A percentile compares a stretch with the other conserved stretches of the same genome.
Evolutionary conservation across 2,888 invertebrate genomes (phyloP).

Genomic region (Phania funesta): DNA sequence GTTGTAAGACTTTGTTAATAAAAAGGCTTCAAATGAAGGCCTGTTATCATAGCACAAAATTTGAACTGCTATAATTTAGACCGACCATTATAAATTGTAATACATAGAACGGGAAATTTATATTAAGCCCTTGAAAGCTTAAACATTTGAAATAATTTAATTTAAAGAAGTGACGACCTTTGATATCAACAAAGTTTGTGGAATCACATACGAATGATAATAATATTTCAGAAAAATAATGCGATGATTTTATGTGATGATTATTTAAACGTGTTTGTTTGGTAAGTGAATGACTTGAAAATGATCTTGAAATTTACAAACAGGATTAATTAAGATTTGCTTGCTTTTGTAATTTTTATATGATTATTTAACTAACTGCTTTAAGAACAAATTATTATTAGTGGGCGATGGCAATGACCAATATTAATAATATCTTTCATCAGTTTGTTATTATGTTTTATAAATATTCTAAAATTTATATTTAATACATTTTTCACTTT

Average conservation of each 20-base stretch:
- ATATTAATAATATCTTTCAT: background rate
- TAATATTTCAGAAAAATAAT: too few species aligned
- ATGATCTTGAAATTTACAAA: background rate
- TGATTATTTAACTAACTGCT: slow-evolving; percentile 20
- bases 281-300: slow-evolving; percentile 5
- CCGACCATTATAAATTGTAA: too few species aligned
- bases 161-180: too few species aligned
- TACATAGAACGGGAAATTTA: too few species aligned
- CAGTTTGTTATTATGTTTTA: slow-evolving; percentile 10
- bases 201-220: too few species aligned
- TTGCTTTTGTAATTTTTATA: background rate
- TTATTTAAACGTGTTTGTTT: background rate
- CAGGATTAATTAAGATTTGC: background rate
- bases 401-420: background rate
- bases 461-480: slow-evolving; percentile 55
- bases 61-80: too few species aligned
- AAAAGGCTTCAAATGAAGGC: too few species aligned
- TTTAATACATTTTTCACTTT: slow-evolving; percentile 34
- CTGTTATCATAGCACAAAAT: too few species aligned
- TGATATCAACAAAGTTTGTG: too few species aligned
- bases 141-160: too few species aligned
- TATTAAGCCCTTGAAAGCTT: too few species aligned
- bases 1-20: too few species aligned
- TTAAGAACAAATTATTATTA: background rate
- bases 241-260: slow-evolving; percentile 34